Evolutionary conservation across 2,797 vertebrate species (phyloP).

Genomic region (Lepilemur septentrionalis): DNA sequence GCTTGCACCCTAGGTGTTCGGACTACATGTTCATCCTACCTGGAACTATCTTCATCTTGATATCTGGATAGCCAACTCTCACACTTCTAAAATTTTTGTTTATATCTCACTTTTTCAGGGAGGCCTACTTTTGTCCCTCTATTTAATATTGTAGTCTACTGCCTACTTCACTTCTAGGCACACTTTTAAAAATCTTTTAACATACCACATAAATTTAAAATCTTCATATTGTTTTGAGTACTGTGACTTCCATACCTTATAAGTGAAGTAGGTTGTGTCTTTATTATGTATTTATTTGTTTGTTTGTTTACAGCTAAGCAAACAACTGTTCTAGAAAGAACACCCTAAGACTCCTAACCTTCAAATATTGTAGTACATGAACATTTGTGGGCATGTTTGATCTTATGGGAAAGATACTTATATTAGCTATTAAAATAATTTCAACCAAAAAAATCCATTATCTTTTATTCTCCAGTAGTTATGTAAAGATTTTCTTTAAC

Average conservation of each 20-base stretch:
- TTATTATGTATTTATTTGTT: neutral
- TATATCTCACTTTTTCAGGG: neutral
- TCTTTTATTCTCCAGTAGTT: neutral
- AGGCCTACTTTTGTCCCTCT: neutral
- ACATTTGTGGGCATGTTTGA: too few species aligned
- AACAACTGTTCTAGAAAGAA: neutral
- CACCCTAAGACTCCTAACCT: neutral
- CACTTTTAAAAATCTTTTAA: neutral
- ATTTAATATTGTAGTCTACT: neutral
- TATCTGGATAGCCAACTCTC: neutral
- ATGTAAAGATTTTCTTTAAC: neutral
- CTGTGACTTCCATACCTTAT: neutral
- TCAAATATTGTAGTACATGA: neutral
- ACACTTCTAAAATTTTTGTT: neutral
- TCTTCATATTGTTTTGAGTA: neutral
- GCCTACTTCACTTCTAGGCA: neutral
- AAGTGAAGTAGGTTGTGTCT: too few species aligned
- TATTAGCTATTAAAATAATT: too few species aligned
- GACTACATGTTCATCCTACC: neutral
- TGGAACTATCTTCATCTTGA: neutral
- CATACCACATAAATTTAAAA: neutral
- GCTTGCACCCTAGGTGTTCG: neutral
- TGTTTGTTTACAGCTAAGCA: neutral
- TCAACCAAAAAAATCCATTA: too few species aligned
- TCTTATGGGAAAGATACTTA: too few species aligned